These are phyloP conservation scores for Callaeas wilsoni DNA, from an alignment of 2,113 vertebrate genomes.

Conservation along the genomic window DNA sequence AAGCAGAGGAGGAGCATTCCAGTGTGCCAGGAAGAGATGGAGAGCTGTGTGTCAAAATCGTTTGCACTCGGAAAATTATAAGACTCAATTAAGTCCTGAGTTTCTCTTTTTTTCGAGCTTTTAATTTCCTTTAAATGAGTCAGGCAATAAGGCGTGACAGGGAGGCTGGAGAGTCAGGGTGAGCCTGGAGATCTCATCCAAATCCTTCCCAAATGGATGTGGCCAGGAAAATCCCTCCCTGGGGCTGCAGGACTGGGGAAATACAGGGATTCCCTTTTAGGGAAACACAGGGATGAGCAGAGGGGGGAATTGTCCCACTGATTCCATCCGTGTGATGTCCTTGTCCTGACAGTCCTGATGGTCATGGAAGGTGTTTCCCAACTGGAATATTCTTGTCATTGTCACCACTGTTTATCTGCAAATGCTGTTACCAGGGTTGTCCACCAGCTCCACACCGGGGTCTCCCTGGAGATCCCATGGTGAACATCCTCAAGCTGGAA, in stretches of 20 bases:
- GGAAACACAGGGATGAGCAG: not conserved
- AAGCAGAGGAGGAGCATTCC: not conserved
- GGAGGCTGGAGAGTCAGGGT: not conserved
- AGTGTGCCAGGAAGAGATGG: not conserved
- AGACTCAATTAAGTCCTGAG: slow-evolving; percentile 31
- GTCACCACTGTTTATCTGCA: not conserved
- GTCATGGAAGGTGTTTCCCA: not conserved
- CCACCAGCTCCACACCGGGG: not conserved
- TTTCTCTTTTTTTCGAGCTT: not conserved
- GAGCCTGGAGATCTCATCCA: not conserved
- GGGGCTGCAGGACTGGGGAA: not conserved
- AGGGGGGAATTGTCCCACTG: not conserved
- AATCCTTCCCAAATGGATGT: not conserved
- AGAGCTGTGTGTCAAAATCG: not conserved
- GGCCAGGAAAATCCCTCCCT: not conserved
- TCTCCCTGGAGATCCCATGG: not conserved
- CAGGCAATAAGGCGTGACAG: not conserved
- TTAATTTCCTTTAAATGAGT: slow-evolving; percentile 41
- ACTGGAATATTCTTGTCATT: not conserved
- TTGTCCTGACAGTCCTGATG: not conserved
- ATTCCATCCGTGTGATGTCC: accelerated
- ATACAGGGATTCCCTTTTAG: not conserved
- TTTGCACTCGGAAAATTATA: slow-evolving; percentile 7
- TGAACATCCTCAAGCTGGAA: not conserved
- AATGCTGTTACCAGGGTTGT: not conserved